Base-by-base conservation (phyloP, 1,140 invertebrate genomes). In the Drosophila cardini region DNA sequence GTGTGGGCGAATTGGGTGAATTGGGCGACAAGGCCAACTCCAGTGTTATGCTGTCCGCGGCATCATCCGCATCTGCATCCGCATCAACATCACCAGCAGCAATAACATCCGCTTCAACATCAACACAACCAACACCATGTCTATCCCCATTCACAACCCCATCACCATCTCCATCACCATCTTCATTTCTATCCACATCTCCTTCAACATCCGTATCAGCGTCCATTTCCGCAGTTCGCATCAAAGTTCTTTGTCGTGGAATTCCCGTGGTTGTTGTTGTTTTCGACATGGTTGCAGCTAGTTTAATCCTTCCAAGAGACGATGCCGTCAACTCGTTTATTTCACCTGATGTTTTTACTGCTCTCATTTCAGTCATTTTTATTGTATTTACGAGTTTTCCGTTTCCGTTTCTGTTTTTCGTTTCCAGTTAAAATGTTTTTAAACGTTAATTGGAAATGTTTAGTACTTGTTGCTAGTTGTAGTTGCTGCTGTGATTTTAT, bases 1-100 rank as follows among this genome's bases (percentile, higher is more conserved):
- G 84, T n/a, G 83, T 83, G 52, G 83, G 80, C 34, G 84, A 83
- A 18, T 78, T 83, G 52, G 83, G 80, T 30, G 84, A 83, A 18
- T 78, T 76, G 15, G 83, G 79, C 16, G 82, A 87, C 26, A 87
- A 40, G 40, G 84, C 83, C 80, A 87, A 46, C 34, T 87, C 83
- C 62, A 89, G 56, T 36, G 83, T 87, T 21, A 87, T 87, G 53
- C 83, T 87, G 60, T 87, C 83, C 32, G 83, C 84, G 13, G 83
- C 72, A 83, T 87, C 82, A 48, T 86, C 83, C 6, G 48, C 78
- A 18, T 87, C 76, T 13, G 21, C 76, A 55, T 86, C 75, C 11
- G 15, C 62, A 32, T 64, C 82, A 13, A 38, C 43, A 42, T 86
- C 78, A 26, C 62, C 79, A 11, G 83, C 83, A 53, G 78, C 40